A percentile compares a stretch with the other conserved stretches of the same genome.
These are phyloP conservation scores for Labeo catla DNA, from an alignment of 2,113 vertebrate species.

Conservation along the genomic window DNA sequence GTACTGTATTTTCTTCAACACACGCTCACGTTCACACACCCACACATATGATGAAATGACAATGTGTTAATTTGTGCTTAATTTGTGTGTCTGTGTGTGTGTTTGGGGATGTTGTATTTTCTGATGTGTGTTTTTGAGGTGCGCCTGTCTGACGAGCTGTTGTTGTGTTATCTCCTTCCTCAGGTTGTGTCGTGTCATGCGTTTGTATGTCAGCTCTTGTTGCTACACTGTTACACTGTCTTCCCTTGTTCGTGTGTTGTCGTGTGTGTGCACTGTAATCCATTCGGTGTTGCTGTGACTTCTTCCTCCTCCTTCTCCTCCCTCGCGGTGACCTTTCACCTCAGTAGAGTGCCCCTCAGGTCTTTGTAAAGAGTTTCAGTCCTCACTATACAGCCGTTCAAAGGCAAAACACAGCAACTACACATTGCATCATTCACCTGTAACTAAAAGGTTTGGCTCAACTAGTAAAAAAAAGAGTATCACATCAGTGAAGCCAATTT, in stretches of 20 bases:
- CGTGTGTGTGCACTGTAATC: constrained; percentile 58
- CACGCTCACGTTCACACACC: too few species aligned
- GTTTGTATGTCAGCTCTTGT: constrained; percentile 74
- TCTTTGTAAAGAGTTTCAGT: background rate
- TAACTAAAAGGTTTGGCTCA: background rate
- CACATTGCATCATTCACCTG: background rate
- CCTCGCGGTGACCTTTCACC: constrained; percentile 56
- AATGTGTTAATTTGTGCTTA: background rate
- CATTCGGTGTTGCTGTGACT: constrained; percentile 70
- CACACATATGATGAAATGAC: too few species aligned
- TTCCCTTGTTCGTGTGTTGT: constrained; percentile 57
- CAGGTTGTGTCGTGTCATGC: constrained; percentile 74
- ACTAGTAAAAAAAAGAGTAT: background rate
- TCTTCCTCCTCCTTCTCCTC: constrained; percentile 74
- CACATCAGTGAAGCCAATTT: background rate
- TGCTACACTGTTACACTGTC: constrained; percentile 73
- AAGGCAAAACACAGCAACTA: constrained; percentile 3
- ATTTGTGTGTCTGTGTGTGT: constrained; percentile 39
- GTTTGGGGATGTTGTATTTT: constrained; percentile 28
- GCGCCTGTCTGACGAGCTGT: constrained; percentile 60
- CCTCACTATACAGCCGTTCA: background rate
- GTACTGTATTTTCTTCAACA: background rate
- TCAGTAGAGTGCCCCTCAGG: constrained; percentile 28
- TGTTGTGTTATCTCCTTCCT: constrained; percentile 71
- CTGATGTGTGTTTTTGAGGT: constrained; percentile 48